Conservation (phyloP, 2,113 vertebrate species). For the Zootoca vivipara region DNA sequence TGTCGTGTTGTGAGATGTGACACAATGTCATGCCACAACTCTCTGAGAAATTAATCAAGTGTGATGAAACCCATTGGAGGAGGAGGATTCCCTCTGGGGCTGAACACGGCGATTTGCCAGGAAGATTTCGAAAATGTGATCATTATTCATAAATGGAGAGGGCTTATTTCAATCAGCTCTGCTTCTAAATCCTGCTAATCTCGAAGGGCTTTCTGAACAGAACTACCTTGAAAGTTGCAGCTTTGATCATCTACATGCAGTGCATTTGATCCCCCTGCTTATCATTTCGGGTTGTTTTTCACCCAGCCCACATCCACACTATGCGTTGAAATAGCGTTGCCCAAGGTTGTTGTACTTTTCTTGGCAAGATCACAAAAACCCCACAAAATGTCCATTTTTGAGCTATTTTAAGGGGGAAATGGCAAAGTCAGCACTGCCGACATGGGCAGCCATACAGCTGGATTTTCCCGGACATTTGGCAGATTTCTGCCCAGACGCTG, state of each 20-base stretch:
- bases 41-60: slow-evolving; percentile 23
- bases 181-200: not conserved
- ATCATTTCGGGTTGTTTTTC: not conserved
- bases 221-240: not conserved
- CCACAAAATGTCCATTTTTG: no score
- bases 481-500: no score
- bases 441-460: no score
- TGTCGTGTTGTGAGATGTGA: not conserved
- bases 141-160: not conserved
- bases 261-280: not conserved
- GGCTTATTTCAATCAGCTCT: not conserved
- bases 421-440: no score
- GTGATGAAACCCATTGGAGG: slow-evolving; percentile 1
- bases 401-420: no score
- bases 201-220: not conserved
- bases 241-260: not conserved
- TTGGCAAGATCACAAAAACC: no score
- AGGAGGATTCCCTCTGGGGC: not conserved
- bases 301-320: not conserved
- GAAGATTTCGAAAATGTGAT: slow-evolving; percentile 1
- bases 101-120: not conserved
- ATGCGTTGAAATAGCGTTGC: no score
- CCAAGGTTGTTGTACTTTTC: no score
- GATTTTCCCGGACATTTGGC: no score
- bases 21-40: not conserved